Conservation (phyloP, 2,888 invertebrate genomes). For the Apocheima hispidaria region DNA sequence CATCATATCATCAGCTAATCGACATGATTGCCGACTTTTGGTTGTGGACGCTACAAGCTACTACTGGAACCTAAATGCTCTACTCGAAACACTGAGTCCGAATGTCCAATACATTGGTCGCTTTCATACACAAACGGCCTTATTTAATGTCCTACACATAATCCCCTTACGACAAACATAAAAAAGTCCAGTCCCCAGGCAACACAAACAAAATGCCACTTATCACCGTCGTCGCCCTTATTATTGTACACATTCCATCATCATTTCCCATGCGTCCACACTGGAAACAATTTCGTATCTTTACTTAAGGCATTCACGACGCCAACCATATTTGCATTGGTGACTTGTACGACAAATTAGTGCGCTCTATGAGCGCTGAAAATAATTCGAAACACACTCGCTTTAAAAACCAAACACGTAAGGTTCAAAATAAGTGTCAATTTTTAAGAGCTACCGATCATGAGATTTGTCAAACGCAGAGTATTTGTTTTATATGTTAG, state of each 20-base stretch:
- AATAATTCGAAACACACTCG: constrained; percentile 59
- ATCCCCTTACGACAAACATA: constrained; percentile 20
- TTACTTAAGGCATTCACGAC: constrained; percentile 82
- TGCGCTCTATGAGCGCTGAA: constrained; percentile 63
- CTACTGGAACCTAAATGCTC: too few relatives aligned
- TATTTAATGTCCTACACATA: constrained; percentile 23
- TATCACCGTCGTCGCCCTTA: constrained; percentile 39
- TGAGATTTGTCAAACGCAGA: constrained; percentile 68
- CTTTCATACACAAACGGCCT: not conserved
- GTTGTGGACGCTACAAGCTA: too few relatives aligned
- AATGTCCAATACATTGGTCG: not conserved
- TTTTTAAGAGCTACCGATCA: constrained; percentile 63
- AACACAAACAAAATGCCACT: constrained; percentile 44
- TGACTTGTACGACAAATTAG: constrained; percentile 82
- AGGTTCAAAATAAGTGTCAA: constrained; percentile 37
- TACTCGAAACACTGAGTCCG: not conserved
- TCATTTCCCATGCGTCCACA: constrained; percentile 72
- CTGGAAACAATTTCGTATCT: constrained; percentile 83
- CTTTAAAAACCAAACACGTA: constrained; percentile 37
- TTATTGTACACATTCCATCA: constrained; percentile 46
- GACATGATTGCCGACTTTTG: too few relatives aligned
- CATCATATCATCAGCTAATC: too few relatives aligned
- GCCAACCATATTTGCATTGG: constrained; percentile 79
- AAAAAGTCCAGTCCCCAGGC: constrained; percentile 33
- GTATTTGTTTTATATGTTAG: constrained; percentile 78